A percentile compares a stretch with the other conserved stretches of the same genome.
These are phyloP conservation scores for Drosophila pullipes DNA, from an alignment of 2,888 invertebrate genomes.

Conservation along the genomic window DNA sequence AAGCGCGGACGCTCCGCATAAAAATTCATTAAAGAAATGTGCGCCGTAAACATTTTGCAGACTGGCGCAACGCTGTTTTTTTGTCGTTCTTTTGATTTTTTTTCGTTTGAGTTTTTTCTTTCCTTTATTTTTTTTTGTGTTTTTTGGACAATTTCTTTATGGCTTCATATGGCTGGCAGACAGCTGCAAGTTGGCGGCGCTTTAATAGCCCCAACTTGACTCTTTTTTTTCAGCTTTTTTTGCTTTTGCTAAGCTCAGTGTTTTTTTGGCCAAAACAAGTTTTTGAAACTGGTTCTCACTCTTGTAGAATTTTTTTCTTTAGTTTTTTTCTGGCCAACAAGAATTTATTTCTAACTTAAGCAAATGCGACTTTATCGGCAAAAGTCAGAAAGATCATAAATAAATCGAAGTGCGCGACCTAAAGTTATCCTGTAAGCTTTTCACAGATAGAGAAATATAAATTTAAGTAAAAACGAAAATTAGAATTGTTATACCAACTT, in stretches of 20 bases:
- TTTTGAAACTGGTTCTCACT: conserved; percentile 73
- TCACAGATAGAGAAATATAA: neutral
- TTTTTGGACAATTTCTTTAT: conserved; percentile 70
- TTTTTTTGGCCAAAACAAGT: conserved; percentile 73
- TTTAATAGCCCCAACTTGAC: conserved; percentile 76
- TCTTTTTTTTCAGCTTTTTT: conserved; percentile 29
- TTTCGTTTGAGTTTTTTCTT: conserved; percentile 5
- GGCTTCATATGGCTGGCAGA: conserved; percentile 75
- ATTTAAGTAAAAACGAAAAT: neutral
- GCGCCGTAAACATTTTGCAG: conserved; percentile 38
- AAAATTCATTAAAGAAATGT: conserved; percentile 73
- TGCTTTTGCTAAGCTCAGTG: conserved; percentile 36
- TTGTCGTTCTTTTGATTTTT: conserved; percentile 7
- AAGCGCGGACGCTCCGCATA: conserved; percentile 53
- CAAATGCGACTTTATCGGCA: conserved; percentile 77
- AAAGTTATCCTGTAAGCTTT: conserved; percentile 41
- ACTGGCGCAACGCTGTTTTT: conserved; percentile 22
- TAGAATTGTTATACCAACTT: fast-evolving
- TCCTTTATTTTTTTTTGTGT: conserved; percentile 1
- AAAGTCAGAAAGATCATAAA: conserved; percentile 34
- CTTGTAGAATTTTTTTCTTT: conserved; percentile 53
- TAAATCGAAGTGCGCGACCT: conserved; percentile 35
- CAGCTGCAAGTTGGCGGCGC: conserved; percentile 74
- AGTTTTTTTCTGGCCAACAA: conserved; percentile 43
- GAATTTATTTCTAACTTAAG: conserved; percentile 80